These are phyloP conservation scores for Anoplolepis gracilipes DNA, from an alignment of 1,140 invertebrate genomes.

Conservation along the genomic window DNA sequence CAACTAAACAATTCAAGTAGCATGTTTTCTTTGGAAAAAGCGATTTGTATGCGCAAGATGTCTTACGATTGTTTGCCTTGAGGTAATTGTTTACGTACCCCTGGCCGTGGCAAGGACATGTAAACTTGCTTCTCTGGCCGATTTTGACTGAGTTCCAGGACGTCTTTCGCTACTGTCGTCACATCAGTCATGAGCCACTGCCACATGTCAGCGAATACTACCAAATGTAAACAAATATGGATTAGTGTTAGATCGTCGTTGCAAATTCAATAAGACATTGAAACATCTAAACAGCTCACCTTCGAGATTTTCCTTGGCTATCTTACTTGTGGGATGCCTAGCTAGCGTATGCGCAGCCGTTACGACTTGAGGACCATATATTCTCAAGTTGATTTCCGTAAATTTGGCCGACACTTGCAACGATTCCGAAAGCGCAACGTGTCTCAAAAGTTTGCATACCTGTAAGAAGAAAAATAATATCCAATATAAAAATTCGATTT, in stretches of 20 bases:
- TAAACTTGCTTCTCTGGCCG: conserved; percentile 96
- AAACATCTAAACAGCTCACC: conserved; percentile 78
- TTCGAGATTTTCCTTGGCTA: conserved; percentile 98
- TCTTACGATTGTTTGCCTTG: neutral
- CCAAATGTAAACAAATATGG: conserved; percentile 60
- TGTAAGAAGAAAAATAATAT: conserved; percentile 80
- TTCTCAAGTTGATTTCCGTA: conserved; percentile 96
- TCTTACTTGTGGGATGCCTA: conserved; percentile 96
- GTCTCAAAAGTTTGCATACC: conserved; percentile 98
- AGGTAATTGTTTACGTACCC: conserved; percentile 88
- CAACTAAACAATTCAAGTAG: neutral
- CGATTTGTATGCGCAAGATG: neutral
- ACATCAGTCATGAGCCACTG: conserved; percentile 96
- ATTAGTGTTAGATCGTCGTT: neutral
- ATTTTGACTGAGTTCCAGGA: conserved; percentile 93
- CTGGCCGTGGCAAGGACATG: conserved; percentile 96
- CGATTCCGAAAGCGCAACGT: conserved; percentile 97
- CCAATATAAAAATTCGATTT: conserved; percentile 1
- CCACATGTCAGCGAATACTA: conserved; percentile 99
- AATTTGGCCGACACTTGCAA: conserved; percentile 98
- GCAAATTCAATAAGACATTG: neutral
- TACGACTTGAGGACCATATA: conserved; percentile 97
- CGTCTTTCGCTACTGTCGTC: conserved; percentile 94
- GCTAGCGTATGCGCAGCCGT: conserved; percentile 96
- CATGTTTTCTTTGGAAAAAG: too few relatives aligned